Percentiles rank a stretch among this genome's conserved stretches.
phyloP scores from a whole-genome alignment of 1,140 invertebrate species.

The Agrilus planipennis region DNA sequence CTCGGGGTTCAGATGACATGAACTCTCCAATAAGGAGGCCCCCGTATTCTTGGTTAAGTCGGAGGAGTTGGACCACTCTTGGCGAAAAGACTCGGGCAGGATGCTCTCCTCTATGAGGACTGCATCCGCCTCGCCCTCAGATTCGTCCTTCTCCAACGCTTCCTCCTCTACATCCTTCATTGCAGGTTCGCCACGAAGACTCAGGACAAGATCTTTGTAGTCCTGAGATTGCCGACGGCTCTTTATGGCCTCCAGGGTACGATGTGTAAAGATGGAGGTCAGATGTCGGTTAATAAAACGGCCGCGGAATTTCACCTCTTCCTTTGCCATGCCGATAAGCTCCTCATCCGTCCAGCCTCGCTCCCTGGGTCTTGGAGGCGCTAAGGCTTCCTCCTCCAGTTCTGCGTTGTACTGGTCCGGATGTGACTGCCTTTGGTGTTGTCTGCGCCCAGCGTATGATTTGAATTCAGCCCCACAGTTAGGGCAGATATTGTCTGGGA shows the following conservation, averaged over 20 bases:
- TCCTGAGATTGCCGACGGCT: neutral
- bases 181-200: neutral
- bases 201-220: neutral
- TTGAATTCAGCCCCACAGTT: neutral
- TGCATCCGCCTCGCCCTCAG: neutral
- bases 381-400: neutral
- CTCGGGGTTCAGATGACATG: too few relatives aligned
- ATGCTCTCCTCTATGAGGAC: neutral
- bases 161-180: neutral
- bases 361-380: neutral
- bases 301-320: neutral
- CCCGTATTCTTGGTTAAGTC: neutral
- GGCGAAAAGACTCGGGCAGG: neutral
- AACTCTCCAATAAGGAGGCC: too few relatives aligned
- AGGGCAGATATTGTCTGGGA: too few relatives aligned
- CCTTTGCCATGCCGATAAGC: neutral
- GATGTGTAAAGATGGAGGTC: neutral
- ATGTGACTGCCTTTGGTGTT: slow-evolving; percentile 1
- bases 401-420: slow-evolving; percentile 2
- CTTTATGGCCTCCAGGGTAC: neutral
- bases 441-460: neutral
- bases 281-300: slow-evolving; percentile 3
- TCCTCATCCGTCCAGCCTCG: slow-evolving; percentile 5
- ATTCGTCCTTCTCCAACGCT: neutral
- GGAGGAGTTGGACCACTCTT: neutral